These are phyloP conservation scores for Saturnia pavonia DNA, from an alignment of 2,888 invertebrate genomes.

Conservation along the genomic window DNA sequence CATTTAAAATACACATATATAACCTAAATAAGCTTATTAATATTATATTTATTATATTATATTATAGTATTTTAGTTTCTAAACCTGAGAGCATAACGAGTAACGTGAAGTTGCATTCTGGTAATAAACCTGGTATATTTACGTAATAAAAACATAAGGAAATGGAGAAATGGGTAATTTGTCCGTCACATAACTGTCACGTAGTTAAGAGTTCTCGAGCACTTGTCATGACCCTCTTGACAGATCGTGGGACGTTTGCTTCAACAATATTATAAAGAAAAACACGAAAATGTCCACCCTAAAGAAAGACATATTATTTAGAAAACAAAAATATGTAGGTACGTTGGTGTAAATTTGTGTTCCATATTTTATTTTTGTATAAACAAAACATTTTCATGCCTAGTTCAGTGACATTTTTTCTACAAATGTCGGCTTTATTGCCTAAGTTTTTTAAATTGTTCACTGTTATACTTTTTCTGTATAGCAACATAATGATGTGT, in stretches of 20 bases:
- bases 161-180: conserved; percentile 5
- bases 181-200: conserved; percentile 11
- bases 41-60: too few relatives aligned
- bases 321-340: background rate
- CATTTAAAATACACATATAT: too few relatives aligned
- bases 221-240: conserved; percentile 10
- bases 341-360: background rate
- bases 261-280: conserved; percentile 1
- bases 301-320: background rate
- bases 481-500: background rate
- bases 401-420: background rate
- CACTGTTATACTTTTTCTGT: background rate
- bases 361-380: background rate
- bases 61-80: too few relatives aligned
- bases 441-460: background rate
- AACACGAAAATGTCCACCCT: background rate
- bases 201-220: background rate
- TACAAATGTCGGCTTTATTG: background rate
- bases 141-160: conserved; percentile 5
- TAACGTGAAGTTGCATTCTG: too few relatives aligned
- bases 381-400: background rate
- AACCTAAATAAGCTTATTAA: too few relatives aligned
- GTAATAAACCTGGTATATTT: background rate
- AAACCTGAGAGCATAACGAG: too few relatives aligned
- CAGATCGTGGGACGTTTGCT: background rate